Evolutionary conservation across 2,888 invertebrate genomes (phyloP).

Genomic region (Pedicia rivosa): DNA sequence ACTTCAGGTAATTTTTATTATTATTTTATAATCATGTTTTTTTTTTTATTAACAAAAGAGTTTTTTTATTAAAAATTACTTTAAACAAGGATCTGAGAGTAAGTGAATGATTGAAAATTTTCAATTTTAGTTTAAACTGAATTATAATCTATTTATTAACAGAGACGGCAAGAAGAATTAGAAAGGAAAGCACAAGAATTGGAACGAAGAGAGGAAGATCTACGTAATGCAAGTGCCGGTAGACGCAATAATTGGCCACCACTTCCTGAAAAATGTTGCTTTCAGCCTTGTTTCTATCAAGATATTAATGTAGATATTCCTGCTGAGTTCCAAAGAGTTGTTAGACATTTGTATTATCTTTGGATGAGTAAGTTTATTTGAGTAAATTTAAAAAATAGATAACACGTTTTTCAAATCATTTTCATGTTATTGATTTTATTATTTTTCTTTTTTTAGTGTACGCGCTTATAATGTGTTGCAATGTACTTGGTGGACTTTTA

Average conservation of each 20-base stretch:
- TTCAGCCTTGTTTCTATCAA: conserved; percentile 98
- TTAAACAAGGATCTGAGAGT: too few relatives aligned
- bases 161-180: conserved; percentile 77
- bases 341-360: conserved; percentile 84
- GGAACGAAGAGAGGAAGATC: conserved; percentile 74
- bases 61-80: too few relatives aligned
- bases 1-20: conserved; percentile 43
- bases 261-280: conserved; percentile 77
- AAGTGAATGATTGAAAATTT: too few relatives aligned
- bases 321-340: conserved; percentile 90
- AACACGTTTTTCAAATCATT: too few relatives aligned
- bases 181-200: conserved; percentile 84
- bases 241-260: conserved; percentile 98
- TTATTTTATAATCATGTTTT: too few relatives aligned
- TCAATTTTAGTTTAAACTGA: too few relatives aligned
- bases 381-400: neutral
- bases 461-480: conserved; percentile 65
- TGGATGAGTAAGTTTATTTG: conserved; percentile 82
- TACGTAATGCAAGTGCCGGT: conserved; percentile 38
- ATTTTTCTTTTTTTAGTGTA: conserved; percentile 55
- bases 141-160: too few relatives aligned
- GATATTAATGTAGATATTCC: conserved; percentile 99
- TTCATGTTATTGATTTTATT: too few relatives aligned
- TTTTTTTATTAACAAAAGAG: too few relatives aligned
- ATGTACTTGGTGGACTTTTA: conserved; percentile 73